Percentiles rank a stretch among this genome's conserved stretches.
phyloP scores from a whole-genome alignment of 2,797 vertebrate species.

The Xenentodon cancila region DNA sequence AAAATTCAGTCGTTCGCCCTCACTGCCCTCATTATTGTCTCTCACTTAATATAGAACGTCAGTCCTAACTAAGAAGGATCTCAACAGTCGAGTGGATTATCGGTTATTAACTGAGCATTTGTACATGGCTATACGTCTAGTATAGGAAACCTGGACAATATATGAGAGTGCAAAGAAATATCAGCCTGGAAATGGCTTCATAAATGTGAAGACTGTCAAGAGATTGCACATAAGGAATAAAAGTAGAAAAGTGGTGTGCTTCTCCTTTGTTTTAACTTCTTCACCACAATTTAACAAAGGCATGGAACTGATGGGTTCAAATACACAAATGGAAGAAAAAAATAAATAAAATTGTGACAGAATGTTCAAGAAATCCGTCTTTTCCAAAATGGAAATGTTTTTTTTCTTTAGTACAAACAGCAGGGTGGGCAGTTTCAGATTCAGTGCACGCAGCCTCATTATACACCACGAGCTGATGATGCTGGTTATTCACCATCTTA shows the following conservation, averaged over 20 bases:
- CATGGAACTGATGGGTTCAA: neutral
- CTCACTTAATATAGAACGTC: conserved; percentile 29
- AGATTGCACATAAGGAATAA: conserved; percentile 10
- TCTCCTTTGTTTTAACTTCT: neutral
- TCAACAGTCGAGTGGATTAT: conserved; percentile 53
- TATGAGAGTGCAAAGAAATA: conserved; percentile 11
- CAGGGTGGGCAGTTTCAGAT: conserved; percentile 22
- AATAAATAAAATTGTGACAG: neutral
- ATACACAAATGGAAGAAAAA: neutral
- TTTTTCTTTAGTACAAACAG: neutral
- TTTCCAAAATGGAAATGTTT: conserved; percentile 5
- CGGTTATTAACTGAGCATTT: conserved; percentile 46
- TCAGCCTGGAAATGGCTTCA: conserved; percentile 9
- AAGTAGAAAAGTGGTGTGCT: neutral
- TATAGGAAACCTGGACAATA: conserved; percentile 29
- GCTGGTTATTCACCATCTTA: conserved; percentile 44
- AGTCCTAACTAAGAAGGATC: conserved; percentile 33
- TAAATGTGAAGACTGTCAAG: conserved; percentile 3
- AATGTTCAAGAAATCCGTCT: conserved; percentile 2
- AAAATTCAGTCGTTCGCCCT: conserved; percentile 8
- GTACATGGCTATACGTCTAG: conserved; percentile 39
- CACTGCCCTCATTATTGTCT: conserved; percentile 9
- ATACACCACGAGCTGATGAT: conserved; percentile 38
- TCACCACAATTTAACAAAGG: neutral
- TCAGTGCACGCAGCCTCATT: conserved; percentile 20